Percentiles rank a stretch among this genome's conserved stretches.
phyloP scores from a whole-genome alignment of 2,888 invertebrate genomes.

The Athalia cordata region DNA sequence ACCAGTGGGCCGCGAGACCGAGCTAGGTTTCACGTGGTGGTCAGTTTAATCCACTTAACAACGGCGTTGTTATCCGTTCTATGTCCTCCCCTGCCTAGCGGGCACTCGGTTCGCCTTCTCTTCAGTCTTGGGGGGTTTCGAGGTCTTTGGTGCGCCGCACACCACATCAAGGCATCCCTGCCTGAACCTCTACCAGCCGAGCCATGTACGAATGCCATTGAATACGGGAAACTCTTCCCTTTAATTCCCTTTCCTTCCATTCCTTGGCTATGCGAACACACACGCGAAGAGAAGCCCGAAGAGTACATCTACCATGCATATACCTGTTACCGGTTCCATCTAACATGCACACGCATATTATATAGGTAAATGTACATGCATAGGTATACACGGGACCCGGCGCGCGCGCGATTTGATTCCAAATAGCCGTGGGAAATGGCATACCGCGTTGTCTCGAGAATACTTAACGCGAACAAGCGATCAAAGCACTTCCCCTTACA shows the following conservation, averaged over 20 bases:
- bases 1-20: constrained; percentile 46
- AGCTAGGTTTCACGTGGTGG: constrained; percentile 49
- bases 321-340: neutral
- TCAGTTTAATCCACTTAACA: constrained; percentile 49
- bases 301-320: too few species aligned
- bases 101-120: constrained; percentile 18
- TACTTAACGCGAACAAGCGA: constrained; percentile 60
- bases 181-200: neutral
- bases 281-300: too few species aligned
- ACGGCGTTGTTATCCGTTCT: constrained; percentile 43
- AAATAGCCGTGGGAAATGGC: constrained; percentile 72
- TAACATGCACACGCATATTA: neutral
- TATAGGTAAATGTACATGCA: constrained; percentile 32
- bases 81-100: constrained; percentile 18
- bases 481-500: constrained; percentile 36
- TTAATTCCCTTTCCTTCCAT: too few species aligned
- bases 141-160: constrained; percentile 51
- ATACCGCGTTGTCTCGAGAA: constrained; percentile 64
- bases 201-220: constrained; percentile 48
- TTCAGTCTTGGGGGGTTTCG: constrained; percentile 46
- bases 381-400: constrained; percentile 60
- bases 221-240: constrained; percentile 60
- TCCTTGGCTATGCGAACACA: constrained; percentile 33
- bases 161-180: constrained; percentile 41
- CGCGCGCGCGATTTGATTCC: constrained; percentile 60